Conservation (phyloP, 2,888 invertebrate species). For the Lobophora halterata region DNA sequence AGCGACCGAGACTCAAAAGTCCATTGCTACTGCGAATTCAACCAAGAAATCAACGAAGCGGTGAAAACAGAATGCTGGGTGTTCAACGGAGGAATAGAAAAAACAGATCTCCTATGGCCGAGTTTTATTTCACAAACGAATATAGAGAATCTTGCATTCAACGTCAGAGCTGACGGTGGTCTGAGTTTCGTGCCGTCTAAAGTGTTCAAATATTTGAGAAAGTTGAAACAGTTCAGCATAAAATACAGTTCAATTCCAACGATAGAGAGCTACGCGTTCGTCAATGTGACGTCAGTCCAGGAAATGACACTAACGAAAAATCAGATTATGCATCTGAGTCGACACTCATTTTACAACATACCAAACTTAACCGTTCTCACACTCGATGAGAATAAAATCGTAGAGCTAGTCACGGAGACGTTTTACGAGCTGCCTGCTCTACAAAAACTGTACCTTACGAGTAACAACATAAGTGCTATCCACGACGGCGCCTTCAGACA, state of each 20-base stretch:
- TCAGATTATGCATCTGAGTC: conserved; percentile 83
- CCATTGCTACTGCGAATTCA: conserved; percentile 85
- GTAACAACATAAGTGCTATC: conserved; percentile 90
- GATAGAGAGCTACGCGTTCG: conserved; percentile 86
- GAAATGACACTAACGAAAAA: conserved; percentile 86
- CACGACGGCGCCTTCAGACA: conserved; percentile 92
- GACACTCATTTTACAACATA: conserved; percentile 87
- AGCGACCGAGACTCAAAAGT: conserved; percentile 79
- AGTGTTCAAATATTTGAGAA: conserved; percentile 83
- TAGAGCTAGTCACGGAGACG: conserved; percentile 86
- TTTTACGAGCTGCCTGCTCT: conserved; percentile 87
- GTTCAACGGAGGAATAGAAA: conserved; percentile 84
- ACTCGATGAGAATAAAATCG: conserved; percentile 87
- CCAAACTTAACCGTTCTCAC: conserved; percentile 85
- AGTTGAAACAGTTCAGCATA: conserved; percentile 84
- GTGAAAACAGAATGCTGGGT: conserved; percentile 89
- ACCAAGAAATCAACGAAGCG: conserved; percentile 78
- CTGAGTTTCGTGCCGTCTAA: conserved; percentile 87
- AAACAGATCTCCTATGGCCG: conserved; percentile 86
- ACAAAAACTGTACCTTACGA: conserved; percentile 89
- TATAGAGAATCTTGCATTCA: conserved; percentile 85
- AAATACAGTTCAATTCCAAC: conserved; percentile 87
- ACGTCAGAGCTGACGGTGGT: conserved; percentile 85
- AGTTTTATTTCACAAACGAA: conserved; percentile 87
- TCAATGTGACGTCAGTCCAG: conserved; percentile 85